These are phyloP conservation scores for Sebastes steindachneri DNA, from an alignment of 2,797 vertebrate species.

Conservation along the genomic window DNA sequence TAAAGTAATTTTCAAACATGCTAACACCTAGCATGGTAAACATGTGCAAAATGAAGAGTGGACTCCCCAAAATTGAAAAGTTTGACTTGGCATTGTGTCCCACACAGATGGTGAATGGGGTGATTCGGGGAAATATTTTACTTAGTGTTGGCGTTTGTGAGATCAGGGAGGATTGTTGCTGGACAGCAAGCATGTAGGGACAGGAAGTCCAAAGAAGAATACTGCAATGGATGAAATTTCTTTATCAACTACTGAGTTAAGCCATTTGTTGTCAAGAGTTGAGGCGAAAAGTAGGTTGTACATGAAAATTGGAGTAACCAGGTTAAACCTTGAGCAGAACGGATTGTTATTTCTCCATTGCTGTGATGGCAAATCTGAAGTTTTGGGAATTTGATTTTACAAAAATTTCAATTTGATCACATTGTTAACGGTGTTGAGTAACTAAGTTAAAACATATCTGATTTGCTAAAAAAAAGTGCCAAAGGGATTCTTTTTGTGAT, in stretches of 20 bases:
- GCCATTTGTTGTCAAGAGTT: slow-evolving; percentile 39
- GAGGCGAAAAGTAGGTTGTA: slow-evolving; percentile 40
- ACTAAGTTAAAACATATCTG: not conserved
- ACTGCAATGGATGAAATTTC: slow-evolving; percentile 64
- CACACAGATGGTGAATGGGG: slow-evolving; percentile 2
- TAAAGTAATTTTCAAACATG: not conserved
- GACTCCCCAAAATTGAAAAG: not conserved
- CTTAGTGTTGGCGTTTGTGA: slow-evolving; percentile 62
- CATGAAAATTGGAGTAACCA: slow-evolving; percentile 16
- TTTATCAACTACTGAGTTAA: slow-evolving; percentile 83
- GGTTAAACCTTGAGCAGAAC: not conserved
- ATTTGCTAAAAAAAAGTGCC: not conserved
- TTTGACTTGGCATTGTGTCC: slow-evolving; percentile 44
- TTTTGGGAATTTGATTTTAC: slow-evolving; percentile 16
- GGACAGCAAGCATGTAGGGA: slow-evolving; percentile 85
- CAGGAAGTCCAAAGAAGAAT: slow-evolving; percentile 56
- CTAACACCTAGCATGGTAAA: not conserved
- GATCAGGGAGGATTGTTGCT: slow-evolving; percentile 86
- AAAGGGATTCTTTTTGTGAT: slow-evolving; percentile 16
- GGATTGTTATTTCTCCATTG: slow-evolving; percentile 44
- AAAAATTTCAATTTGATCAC: not conserved
- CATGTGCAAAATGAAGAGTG: not conserved
- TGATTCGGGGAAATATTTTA: slow-evolving; percentile 63
- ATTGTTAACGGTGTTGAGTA: not conserved
- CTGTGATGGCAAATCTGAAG: not conserved